Base-by-base conservation (phyloP, 1,140 invertebrate species). In the Pachypeltis micranthus region DNA sequence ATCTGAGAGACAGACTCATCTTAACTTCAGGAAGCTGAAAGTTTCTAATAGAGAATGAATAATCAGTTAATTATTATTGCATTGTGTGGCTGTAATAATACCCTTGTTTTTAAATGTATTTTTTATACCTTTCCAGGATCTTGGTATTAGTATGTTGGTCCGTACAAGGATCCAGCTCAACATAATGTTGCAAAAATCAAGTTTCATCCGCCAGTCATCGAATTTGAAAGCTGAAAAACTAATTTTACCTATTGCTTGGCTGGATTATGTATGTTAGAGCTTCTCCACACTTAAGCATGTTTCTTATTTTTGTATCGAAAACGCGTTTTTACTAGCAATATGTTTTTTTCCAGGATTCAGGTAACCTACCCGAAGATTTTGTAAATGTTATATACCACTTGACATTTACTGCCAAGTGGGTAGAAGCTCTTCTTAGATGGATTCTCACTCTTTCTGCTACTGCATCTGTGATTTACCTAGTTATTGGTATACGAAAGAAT, bases 81-180 rank as follows among this genome's bases (percentile, higher is more conserved):
- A 23, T 1, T 2, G 0, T 25, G 4, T 51, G 19, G 24, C 19
- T 1, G 39, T 3, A 7, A 47, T 23, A 2, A 12, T 1, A 21
- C 44, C 25, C 4, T 61, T 12, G n/a, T 2, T 28, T 2, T 16
- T 23, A 1, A 2, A 1, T 12, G 1, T 16, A 47, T 51, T 21
- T 27, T 55, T 61, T 61, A 25, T n/a, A 21, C 3, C 26, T 2
- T 54, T 19, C 16, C 26, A 56, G 27, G 47, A 29, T 55, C 23
- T 65, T 23, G 63, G 63, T 25, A 39, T 65, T 3, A 39, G 25
- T 23, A 24, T 65, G 23, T 25, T n/a, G 29, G 63, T 26, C 4
- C 28, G 31, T 27, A 61, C 63, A 21, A 59, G 47, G 23, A 61
- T 65, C 51, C 63, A 65, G 31, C 28, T 65, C 1, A 65, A 65